phyloP scores from a whole-genome alignment of 2,113 vertebrate genomes.

The Noturus placidus region DNA sequence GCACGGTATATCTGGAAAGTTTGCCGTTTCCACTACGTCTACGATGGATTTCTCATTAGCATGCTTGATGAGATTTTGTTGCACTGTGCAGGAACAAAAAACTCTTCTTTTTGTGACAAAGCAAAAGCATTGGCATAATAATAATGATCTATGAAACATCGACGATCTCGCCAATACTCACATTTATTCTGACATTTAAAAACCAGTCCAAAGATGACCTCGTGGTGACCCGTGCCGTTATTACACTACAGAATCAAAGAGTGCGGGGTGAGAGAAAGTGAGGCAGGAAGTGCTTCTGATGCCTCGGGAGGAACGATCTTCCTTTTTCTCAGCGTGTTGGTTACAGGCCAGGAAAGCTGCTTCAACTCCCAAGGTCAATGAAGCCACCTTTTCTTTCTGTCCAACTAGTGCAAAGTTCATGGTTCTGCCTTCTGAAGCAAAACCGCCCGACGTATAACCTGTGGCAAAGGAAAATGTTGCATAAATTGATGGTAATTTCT shows the following conservation, averaged over 20 bases:
- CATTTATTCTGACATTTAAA: slow-evolving; percentile 19
- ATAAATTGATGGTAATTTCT: slow-evolving; percentile 10
- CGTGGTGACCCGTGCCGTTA: not conserved
- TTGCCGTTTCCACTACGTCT: not conserved
- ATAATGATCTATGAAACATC: not conserved
- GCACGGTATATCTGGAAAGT: not conserved
- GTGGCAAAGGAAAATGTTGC: not conserved
- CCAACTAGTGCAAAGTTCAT: not conserved
- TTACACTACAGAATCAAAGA: not conserved
- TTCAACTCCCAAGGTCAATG: slow-evolving; percentile 19
- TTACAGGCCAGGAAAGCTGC: not conserved
- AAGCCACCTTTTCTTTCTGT: not conserved
- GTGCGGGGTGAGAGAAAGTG: not conserved
- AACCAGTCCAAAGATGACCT: slow-evolving; percentile 1
- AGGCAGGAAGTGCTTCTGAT: not conserved
- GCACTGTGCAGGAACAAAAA: not conserved
- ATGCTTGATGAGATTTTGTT: not conserved
- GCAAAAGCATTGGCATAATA: not conserved
- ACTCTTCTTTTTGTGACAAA: not conserved
- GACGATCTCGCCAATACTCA: not conserved
- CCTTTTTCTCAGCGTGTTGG: not conserved
- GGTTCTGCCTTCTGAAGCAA: not conserved
- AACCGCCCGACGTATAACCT: not conserved
- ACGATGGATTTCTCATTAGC: not conserved
- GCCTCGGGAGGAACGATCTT: slow-evolving; percentile 30